phyloP scores from a whole-genome alignment of 2,797 vertebrate species.

The Diplodus puntazzo region DNA sequence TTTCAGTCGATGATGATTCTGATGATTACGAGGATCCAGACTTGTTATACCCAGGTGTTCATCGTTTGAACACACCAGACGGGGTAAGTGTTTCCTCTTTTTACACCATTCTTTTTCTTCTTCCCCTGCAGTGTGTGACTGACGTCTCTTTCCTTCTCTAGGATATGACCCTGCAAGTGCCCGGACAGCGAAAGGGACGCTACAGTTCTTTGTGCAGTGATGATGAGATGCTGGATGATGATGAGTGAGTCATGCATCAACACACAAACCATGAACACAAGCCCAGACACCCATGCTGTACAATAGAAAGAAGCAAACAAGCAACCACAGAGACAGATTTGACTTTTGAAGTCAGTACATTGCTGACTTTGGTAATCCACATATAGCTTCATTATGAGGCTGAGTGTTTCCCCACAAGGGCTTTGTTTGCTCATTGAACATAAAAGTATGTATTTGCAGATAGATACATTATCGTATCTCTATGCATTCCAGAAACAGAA shows the following conservation, averaged over 20 bases:
- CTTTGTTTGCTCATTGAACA: not conserved
- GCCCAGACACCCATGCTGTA: not conserved
- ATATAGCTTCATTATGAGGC: not conserved
- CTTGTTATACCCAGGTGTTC: conserved; percentile 31
- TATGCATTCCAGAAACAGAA: no score
- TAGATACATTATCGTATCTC: no score
- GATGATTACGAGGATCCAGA: conserved; percentile 80
- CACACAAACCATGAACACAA: conserved; percentile 17
- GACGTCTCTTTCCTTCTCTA: conserved; percentile 61
- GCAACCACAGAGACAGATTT: conserved; percentile 1
- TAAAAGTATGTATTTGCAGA: no score
- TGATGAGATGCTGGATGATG: conserved; percentile 82
- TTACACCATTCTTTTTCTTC: not conserved
- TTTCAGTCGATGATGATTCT: conserved; percentile 58
- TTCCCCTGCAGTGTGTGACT: conserved; percentile 32
- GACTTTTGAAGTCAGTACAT: not conserved
- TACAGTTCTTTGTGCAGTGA: conserved; percentile 83
- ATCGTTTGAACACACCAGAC: conserved; percentile 63
- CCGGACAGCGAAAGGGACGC: conserved; percentile 27
- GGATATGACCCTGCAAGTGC: conserved; percentile 76
- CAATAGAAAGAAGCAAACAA: not conserved
- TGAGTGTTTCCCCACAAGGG: not conserved
- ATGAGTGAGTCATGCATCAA: conserved; percentile 73
- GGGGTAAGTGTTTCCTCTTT: conserved; percentile 57
- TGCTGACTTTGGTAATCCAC: not conserved